Conservation (phyloP, 2,797 vertebrate genomes). For the Loris lydekkerianus region DNA sequence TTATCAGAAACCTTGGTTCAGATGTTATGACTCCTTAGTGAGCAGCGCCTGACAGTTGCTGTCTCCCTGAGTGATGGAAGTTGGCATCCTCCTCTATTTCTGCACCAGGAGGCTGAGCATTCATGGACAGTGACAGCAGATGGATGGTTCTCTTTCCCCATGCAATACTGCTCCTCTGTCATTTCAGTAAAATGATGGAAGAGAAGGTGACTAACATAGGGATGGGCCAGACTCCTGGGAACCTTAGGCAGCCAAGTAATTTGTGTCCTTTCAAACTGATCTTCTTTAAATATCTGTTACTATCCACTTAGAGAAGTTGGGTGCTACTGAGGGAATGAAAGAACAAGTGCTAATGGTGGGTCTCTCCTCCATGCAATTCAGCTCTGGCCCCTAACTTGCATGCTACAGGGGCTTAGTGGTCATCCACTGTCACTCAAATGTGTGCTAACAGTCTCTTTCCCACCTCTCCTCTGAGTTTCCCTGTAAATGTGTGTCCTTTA, state of each 20-base stretch:
- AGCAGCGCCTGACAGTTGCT: not conserved
- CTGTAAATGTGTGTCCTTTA: not conserved
- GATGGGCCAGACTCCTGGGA: not conserved
- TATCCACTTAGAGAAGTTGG: constrained; percentile 5
- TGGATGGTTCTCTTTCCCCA: not conserved
- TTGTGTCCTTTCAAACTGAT: not conserved
- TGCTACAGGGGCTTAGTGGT: not conserved
- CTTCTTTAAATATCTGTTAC: constrained; percentile 1
- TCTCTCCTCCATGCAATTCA: not conserved
- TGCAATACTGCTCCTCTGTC: not conserved
- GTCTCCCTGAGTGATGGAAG: not conserved
- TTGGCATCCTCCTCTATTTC: not conserved
- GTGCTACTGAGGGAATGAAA: not conserved
- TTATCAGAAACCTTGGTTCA: not conserved
- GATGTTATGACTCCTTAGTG: not conserved
- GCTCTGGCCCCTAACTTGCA: not conserved
- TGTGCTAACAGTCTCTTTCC: not conserved
- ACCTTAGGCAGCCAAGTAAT: not conserved
- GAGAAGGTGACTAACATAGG: not conserved
- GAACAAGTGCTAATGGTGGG: not conserved
- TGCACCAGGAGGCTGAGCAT: not conserved
- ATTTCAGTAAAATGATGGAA: not conserved
- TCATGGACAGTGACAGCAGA: not conserved
- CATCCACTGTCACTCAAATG: not conserved
- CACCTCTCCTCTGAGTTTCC: not conserved